Evolutionary conservation across 1,140 invertebrate species (phyloP), one percentile per base, ranked within the genome.

Genomic region (Drosophila pseudoananassae): DNA sequence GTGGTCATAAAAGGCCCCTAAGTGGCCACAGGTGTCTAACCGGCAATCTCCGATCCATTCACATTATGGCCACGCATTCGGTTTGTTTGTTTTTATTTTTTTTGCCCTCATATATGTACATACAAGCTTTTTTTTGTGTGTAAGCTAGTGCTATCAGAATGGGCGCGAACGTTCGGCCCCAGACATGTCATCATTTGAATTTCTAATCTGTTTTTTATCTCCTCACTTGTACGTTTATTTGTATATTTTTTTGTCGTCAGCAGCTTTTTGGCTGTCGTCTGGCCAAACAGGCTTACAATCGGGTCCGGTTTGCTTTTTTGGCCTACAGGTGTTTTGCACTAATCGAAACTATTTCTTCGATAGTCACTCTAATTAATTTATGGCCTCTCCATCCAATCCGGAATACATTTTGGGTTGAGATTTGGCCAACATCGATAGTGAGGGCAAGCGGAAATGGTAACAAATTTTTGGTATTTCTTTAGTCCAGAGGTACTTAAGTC

Each of bases 161-260:
- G 54, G 65, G 73, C 57, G 65, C 65, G 77, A 66, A 63, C 69
- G 70, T 68, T 74, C 53, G 79, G 50, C 25, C 38, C 27, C 53
- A 72, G 71, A 71, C 78, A 78, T 87, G 72, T 68, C 73, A 76
- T 76, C 72, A 76, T 76, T 87, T 87, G 83, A 87, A 87, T 87
- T 87, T 87, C 83, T 87, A 87, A 87, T 87, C 83, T 71, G 83
- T 88, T 87, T 85, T 87, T 85, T 87, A 84, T 84, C 81, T 75
- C 36, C 33, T 31, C 50, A 65, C 45, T 40, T 31, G 27, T 40
- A 29, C 29, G 47, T 61, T n/a, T 52, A 56, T 75, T 51, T 73
- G 36, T 75, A 38, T 74, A 46, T 71, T 55, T 57, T 14, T 76
- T 53, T 57, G 54, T 55, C 15, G 33, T 55, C 46, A 47, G 43